These are phyloP conservation scores for Anser cygnoides DNA, from an alignment of 2,113 vertebrate genomes.

Conservation along the genomic window DNA sequence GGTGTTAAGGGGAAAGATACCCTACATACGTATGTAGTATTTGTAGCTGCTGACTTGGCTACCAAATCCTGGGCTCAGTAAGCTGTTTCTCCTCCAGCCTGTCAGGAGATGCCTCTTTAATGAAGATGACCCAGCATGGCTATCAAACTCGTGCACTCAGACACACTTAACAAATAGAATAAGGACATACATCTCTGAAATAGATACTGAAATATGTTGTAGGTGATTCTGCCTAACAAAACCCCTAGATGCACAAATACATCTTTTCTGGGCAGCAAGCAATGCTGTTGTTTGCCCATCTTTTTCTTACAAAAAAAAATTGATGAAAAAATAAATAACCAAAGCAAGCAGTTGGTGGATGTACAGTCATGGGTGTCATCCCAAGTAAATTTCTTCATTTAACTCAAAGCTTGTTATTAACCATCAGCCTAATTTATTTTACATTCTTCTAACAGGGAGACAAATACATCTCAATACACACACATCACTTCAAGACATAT, in stretches of 20 bases:
- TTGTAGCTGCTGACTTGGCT: neutral
- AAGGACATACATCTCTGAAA: neutral
- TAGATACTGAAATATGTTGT: neutral
- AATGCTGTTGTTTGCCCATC: neutral
- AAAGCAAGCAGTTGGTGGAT: neutral
- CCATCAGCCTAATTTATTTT: neutral
- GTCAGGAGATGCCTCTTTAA: neutral
- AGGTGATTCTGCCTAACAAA: neutral
- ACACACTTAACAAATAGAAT: neutral
- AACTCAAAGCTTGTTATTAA: neutral
- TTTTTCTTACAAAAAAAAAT: neutral
- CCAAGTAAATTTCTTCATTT: neutral
- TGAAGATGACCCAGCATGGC: neutral
- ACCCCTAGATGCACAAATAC: neutral
- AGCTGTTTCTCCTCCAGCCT: neutral
- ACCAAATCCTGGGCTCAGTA: neutral
- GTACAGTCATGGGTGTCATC: neutral
- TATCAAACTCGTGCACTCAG: neutral
- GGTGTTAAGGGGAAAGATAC: neutral
- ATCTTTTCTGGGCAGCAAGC: neutral
- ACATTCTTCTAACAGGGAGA: neutral
- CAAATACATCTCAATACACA: neutral
- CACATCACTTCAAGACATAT: neutral
- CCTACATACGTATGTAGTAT: neutral
- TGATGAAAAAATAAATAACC: neutral